Percentiles rank a stretch among this genome's conserved stretches.
Conservation (phyloP, 1,140 invertebrate species). For the Megalopta genalis region DNA sequence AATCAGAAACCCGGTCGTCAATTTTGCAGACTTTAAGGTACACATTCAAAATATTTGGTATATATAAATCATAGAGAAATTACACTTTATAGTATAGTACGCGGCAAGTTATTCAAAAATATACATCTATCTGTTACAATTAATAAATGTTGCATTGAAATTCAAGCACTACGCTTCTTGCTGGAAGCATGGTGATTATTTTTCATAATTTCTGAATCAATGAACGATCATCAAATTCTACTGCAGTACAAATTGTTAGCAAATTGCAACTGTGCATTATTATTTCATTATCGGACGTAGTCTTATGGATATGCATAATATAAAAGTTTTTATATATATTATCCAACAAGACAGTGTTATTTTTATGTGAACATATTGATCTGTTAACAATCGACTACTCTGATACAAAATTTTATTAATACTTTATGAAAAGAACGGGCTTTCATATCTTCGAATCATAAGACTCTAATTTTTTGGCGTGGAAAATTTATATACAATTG, state of each 20-base stretch:
- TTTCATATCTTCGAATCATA: too few relatives aligned
- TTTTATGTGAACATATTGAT: too few relatives aligned
- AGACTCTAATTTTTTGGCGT: too few relatives aligned
- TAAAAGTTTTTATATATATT: not conserved
- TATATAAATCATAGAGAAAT: not conserved
- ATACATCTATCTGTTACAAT: not conserved
- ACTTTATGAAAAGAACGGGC: too few relatives aligned
- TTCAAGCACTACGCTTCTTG: not conserved
- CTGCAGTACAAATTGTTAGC: not conserved
- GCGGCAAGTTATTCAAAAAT: not conserved
- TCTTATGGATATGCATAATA: not conserved
- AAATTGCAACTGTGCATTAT: not conserved
- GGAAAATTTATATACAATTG: not conserved
- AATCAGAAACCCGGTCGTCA: not conserved
- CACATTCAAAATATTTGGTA: not conserved
- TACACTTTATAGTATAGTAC: too few relatives aligned
- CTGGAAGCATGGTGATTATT: not conserved
- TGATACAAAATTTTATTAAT: too few relatives aligned
- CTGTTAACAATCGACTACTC: too few relatives aligned
- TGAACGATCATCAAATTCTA: not conserved
- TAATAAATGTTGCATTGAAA: not conserved
- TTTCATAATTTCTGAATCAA: not conserved
- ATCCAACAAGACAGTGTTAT: too few relatives aligned
- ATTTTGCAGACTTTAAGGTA: conserved; percentile 12
- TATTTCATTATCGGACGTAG: not conserved